A percentile compares a stretch with the other conserved stretches of the same genome.
Conservation (phyloP, 2,113 vertebrate species). For the Brachionichthys hirsutus region DNA sequence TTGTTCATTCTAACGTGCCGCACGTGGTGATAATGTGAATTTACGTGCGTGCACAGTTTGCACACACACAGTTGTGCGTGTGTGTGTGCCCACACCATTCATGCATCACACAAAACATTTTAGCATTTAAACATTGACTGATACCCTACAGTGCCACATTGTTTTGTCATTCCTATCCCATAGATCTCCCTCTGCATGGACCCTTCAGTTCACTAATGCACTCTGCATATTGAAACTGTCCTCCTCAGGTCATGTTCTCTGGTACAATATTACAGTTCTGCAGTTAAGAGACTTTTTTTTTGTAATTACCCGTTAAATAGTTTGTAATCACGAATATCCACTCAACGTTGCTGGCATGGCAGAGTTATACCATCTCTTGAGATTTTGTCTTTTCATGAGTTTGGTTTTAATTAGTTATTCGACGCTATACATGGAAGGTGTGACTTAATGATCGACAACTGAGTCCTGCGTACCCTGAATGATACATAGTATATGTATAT, state of each 20-base stretch:
- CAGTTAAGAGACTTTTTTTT: no score
- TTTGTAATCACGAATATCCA: no score
- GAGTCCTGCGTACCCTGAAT: background rate
- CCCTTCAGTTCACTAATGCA: constrained; percentile 27
- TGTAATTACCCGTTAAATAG: no score
- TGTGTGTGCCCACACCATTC: constrained; percentile 38
- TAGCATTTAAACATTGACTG: constrained; percentile 73
- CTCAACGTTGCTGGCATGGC: no score
- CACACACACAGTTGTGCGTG: no score
- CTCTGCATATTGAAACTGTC: constrained; percentile 21
- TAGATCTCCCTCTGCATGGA: constrained; percentile 34
- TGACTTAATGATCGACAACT: background rate
- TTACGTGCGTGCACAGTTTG: constrained; percentile 11
- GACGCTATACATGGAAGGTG: background rate
- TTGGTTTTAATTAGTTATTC: background rate
- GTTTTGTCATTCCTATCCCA: constrained; percentile 64
- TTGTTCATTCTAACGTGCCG: constrained; percentile 39
- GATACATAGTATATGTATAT: no score
- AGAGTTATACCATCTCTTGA: no score
- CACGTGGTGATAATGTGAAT: constrained; percentile 15
- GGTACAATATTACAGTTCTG: no score
- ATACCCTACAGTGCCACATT: constrained; percentile 64
- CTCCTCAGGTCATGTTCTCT: no score
- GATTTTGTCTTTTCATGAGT: background rate
- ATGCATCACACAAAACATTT: constrained; percentile 48